Percentiles rank a stretch among this genome's conserved stretches.
phyloP scores from a whole-genome alignment of 2,113 vertebrate genomes.

The Cnemophilus loriae region DNA sequence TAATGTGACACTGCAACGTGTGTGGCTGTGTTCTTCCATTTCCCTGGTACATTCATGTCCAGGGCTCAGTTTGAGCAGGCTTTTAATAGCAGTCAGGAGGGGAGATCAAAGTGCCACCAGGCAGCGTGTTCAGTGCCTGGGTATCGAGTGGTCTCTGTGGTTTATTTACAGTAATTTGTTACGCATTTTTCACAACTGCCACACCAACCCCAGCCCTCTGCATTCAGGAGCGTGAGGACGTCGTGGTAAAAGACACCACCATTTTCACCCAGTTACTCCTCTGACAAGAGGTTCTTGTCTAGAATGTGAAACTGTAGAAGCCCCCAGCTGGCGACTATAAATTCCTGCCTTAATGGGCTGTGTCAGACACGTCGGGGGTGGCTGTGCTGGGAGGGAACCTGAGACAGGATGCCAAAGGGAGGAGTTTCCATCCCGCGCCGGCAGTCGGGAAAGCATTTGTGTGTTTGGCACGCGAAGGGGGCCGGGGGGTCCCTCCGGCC shows the following conservation, averaged over 20 bases:
- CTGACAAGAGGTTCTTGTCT: not conserved
- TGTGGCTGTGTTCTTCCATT: not conserved
- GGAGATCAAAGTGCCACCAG: not conserved
- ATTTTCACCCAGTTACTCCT: not conserved
- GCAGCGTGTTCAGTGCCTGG: fast-evolving
- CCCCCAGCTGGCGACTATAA: conserved; percentile 17
- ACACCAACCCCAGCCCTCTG: not conserved
- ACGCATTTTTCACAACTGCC: not conserved
- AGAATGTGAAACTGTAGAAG: not conserved
- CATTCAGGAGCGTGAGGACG: not conserved
- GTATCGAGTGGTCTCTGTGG: not conserved
- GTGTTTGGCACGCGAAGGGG: not conserved
- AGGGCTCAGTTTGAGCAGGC: not conserved
- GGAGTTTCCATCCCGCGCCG: not conserved
- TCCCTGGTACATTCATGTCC: not conserved
- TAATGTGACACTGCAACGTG: not conserved
- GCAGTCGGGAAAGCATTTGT: not conserved
- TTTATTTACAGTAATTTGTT: not conserved
- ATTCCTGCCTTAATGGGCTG: conserved; percentile 14
- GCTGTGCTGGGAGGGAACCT: not conserved
- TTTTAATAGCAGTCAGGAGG: not conserved
- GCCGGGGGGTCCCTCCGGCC: fast-evolving
- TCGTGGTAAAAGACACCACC: not conserved
- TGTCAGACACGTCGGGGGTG: not conserved
- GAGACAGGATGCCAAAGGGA: not conserved